A percentile compares a stretch with the other conserved stretches of the same genome.
Evolutionary conservation across 1,140 invertebrate genomes (phyloP).

Genomic region (Teleopsis dalmanni): DNA sequence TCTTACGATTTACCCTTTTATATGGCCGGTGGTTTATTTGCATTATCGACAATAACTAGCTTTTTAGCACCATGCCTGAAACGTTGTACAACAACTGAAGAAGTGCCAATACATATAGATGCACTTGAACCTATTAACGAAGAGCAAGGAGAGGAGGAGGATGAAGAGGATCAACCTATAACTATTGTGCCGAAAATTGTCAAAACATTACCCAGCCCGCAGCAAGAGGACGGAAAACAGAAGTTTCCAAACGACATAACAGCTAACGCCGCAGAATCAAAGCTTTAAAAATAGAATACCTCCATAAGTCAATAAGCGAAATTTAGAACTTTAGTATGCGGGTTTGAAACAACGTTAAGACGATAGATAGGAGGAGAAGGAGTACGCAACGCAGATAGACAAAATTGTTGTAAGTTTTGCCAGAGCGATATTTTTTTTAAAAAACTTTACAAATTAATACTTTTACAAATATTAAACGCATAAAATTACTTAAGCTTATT

Average conservation of each 20-base stretch:
- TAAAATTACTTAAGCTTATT: no score
- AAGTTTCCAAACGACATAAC: constrained; percentile 17
- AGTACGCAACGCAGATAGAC: no score
- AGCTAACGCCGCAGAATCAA: constrained; percentile 27
- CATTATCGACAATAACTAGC: constrained; percentile 73
- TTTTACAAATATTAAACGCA: no score
- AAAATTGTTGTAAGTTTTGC: no score
- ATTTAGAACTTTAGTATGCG: no score
- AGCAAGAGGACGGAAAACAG: constrained; percentile 25
- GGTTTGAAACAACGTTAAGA: no score
- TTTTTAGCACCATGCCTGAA: constrained; percentile 74
- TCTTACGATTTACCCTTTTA: constrained; percentile 85
- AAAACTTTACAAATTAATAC: no score
- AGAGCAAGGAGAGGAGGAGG: constrained; percentile 69
- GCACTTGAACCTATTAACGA: constrained; percentile 72
- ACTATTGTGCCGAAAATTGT: constrained; percentile 61
- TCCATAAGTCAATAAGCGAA: no score
- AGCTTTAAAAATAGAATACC: constrained; percentile 34
- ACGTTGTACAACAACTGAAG: constrained; percentile 47
- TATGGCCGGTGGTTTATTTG: constrained; percentile 83
- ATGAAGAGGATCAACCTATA: constrained; percentile 62
- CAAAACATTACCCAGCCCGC: constrained; percentile 56
- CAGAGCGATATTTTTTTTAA: no score
- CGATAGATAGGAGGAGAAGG: no score
- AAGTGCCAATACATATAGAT: constrained; percentile 55